These are phyloP conservation scores for Lucilia sericata DNA, from an alignment of 1,140 invertebrate genomes.

Conservation along the genomic window DNA sequence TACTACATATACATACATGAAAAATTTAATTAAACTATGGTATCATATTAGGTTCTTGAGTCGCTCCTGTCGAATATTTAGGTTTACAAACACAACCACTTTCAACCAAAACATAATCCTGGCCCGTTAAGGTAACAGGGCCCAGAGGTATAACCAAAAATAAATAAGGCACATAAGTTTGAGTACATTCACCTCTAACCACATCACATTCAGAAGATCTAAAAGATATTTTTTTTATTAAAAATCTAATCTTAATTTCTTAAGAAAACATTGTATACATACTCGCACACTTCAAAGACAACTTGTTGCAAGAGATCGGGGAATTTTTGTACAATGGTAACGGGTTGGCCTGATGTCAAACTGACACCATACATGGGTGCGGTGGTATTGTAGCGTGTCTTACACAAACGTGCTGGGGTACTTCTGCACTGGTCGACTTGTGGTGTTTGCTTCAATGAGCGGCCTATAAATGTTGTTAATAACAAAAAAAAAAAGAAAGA, in stretches of 20 bases:
- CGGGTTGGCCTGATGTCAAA: slow-evolving; percentile 89
- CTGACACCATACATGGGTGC: slow-evolving; percentile 94
- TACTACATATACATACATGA: not conserved
- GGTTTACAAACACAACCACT: slow-evolving; percentile 92
- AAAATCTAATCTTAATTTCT: too few species aligned
- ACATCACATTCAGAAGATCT: slow-evolving; percentile 89
- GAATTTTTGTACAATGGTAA: slow-evolving; percentile 94
- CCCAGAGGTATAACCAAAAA: slow-evolving; percentile 91
- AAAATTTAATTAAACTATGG: slow-evolving; percentile 54
- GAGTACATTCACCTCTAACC: slow-evolving; percentile 88
- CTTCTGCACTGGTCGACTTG: slow-evolving; percentile 70
- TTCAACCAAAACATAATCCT: slow-evolving; percentile 92
- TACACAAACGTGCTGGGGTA: slow-evolving; percentile 82
- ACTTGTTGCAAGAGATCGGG: slow-evolving; percentile 94
- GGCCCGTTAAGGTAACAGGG: slow-evolving; percentile 89
- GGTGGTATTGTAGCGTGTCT: slow-evolving; percentile 90
- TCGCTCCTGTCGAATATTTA: slow-evolving; percentile 74
- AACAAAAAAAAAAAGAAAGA: slow-evolving; percentile 3
- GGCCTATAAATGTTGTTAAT: slow-evolving; percentile 57
- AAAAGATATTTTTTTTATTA: slow-evolving; percentile 52
- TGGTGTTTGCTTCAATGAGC: slow-evolving; percentile 57
- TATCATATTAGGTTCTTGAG: slow-evolving; percentile 69
- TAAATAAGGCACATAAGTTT: slow-evolving; percentile 91
- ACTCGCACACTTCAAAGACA: slow-evolving; percentile 90
- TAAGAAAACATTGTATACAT: slow-evolving; percentile 58